Percentiles rank a stretch among this genome's conserved stretches.
Conservation (phyloP, 1,140 invertebrate species). For the Drosophila ficusphila region DNA sequence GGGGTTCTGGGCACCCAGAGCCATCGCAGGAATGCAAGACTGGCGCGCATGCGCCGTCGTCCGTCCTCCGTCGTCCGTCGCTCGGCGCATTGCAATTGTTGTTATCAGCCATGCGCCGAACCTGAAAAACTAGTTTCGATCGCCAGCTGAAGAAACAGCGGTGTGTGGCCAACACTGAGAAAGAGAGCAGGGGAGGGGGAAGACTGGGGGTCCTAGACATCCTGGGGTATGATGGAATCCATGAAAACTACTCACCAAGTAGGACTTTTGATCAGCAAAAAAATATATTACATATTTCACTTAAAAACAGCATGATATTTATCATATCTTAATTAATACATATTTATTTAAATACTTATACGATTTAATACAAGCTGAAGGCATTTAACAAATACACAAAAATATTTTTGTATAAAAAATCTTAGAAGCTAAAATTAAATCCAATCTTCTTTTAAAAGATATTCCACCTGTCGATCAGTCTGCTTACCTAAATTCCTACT, state of each 20-base stretch:
- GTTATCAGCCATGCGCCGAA: conserved; percentile 75
- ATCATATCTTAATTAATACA: no score
- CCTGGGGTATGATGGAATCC: conserved; percentile 15
- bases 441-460: not conserved
- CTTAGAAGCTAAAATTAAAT: not conserved
- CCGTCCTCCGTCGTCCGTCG: conserved; percentile 33
- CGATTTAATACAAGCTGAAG: no score
- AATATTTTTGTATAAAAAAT: not conserved
- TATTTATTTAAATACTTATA: no score
- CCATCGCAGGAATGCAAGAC: conserved; percentile 51
- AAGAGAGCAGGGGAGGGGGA: not conserved
- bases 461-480: not conserved
- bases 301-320: no score
- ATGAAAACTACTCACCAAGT: no score
- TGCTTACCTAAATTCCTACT: not conserved
- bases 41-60: conserved; percentile 63
- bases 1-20: conserved; percentile 30
- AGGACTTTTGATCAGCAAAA: no score
- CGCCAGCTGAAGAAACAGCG: conserved; percentile 41
- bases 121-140: conserved; percentile 79
- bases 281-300: no score
- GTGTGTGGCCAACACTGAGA: conserved; percentile 39
- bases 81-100: conserved; percentile 67
- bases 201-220: not conserved
- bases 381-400: no score